Evolutionary conservation across 2,888 invertebrate species (phyloP), one percentile per base, ranked within the genome.

Genomic region (Pogonocherus hispidulus): DNA sequence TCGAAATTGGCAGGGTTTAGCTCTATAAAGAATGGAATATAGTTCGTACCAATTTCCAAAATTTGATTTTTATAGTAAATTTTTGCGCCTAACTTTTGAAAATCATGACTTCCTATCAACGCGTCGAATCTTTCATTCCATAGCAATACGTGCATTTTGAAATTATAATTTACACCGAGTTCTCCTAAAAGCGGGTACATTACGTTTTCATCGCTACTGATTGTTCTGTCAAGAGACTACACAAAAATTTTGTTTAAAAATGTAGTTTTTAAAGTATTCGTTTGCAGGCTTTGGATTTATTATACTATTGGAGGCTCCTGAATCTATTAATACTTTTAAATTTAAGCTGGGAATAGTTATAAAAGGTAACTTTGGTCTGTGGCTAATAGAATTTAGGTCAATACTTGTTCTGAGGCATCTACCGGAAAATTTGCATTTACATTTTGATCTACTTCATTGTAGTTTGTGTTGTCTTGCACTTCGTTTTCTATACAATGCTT

Each of bases 321-420:
- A 57, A 35, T 67, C 65, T n/a, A 67, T 67, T 66, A 67, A 37
- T 14, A 67, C 44, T 66, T 65, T 67, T 19, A 67, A 37, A 37
- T 57, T 46, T 5, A 57, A 3, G n/a, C 57, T 57, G 8, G 47
- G 27, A 3, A 47, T 60, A 14, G 11, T 47, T 19, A 73, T 66
- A 20, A 73, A 73, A 0, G 71, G 72, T 67, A 73, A 63, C 64
- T 71, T 71, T 1, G 72, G 71, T 65, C 66, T 68, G 18, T 55
- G 66, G 18, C 20, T 20, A 1, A 20, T 47, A 9, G 18, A 47
- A 47, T 47, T 47, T 47, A 47, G 3, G 11, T 47, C 47, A 47
- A 20, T 20, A 6, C 19, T 20, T 47, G 8, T 19, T 47, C 19
- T 14, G 20, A 46, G 20, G 18, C 46, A 16, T 8, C 2, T 46